Percentiles rank a stretch among this genome's conserved stretches.
These are phyloP conservation scores for Drosophila pectinifera DNA, from an alignment of 1,140 invertebrate genomes.

Conservation along the genomic window DNA sequence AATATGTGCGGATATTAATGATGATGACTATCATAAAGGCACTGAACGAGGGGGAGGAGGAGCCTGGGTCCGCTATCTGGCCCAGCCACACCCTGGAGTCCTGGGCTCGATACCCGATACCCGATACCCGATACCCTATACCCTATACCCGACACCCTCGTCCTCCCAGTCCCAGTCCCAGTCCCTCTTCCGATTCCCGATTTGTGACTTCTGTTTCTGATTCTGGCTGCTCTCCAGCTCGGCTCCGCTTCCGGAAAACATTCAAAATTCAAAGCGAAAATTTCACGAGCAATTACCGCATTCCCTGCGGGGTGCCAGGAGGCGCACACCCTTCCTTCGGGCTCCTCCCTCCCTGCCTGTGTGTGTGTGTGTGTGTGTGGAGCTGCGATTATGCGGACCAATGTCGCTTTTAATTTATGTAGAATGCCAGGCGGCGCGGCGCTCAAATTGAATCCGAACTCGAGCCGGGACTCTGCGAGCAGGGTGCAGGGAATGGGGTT, in stretches of 20 bases:
- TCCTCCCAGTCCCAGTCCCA: too few relatives aligned
- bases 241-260: too few relatives aligned
- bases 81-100: constrained; percentile 9
- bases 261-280: constrained; percentile 62
- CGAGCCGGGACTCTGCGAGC: not conserved
- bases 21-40: constrained; percentile 52
- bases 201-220: constrained; percentile 19
- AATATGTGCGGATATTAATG: constrained; percentile 53
- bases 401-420: constrained; percentile 62
- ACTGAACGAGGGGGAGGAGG: not conserved
- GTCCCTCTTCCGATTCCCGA: constrained; percentile 2
- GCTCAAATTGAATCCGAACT: constrained; percentile 48
- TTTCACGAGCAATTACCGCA: constrained; percentile 38
- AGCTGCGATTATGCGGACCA: constrained; percentile 51
- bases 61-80: not conserved
- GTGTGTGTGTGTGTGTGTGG: constrained; percentile 5
- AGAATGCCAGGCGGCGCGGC: constrained; percentile 22
- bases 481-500: not conserved
- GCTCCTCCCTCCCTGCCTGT: not conserved
- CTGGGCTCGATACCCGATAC: constrained; percentile 6
- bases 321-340: not conserved
- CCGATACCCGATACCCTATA: constrained; percentile 6
- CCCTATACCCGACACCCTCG: too few relatives aligned
- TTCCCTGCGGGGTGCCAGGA: constrained; percentile 6
- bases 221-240: not conserved